These are phyloP conservation scores for Lithophane leautieri DNA, from an alignment of 2,888 invertebrate genomes.

Conservation along the genomic window DNA sequence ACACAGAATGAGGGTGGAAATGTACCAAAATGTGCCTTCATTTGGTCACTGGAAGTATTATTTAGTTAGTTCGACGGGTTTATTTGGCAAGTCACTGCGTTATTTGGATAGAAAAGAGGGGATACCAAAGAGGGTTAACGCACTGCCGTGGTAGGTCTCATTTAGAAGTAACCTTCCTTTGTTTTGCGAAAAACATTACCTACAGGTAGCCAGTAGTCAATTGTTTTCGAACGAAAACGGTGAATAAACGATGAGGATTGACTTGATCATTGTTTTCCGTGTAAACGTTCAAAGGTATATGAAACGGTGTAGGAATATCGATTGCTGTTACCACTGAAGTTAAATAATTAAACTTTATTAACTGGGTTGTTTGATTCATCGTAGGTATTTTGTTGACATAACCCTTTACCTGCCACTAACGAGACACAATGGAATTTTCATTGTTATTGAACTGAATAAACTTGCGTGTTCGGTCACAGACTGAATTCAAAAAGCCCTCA, in stretches of 20 bases:
- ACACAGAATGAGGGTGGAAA: constrained; percentile 31
- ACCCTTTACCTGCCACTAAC: background rate
- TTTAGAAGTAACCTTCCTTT: constrained; percentile 17
- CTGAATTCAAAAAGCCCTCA: background rate
- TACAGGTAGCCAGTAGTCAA: constrained; percentile 9
- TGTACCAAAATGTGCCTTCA: constrained; percentile 42
- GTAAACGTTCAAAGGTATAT: constrained; percentile 16
- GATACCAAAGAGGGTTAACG: constrained; percentile 33
- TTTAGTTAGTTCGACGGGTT: constrained; percentile 52
- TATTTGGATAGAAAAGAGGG: constrained; percentile 44
- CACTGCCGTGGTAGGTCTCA: constrained; percentile 5
- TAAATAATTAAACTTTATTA: constrained; percentile 35
- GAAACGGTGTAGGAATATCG: constrained; percentile 34
- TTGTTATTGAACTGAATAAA: too few relatives aligned
- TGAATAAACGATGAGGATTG: constrained; percentile 20
- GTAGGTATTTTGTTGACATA: background rate
- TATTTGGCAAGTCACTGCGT: constrained; percentile 54
- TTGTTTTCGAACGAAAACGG: constrained; percentile 11
- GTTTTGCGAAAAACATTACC: constrained; percentile 9
- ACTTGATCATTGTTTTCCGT: constrained; percentile 1
- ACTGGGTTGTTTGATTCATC: background rate
- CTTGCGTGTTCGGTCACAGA: background rate
- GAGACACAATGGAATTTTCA: too few relatives aligned
- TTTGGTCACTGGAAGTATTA: constrained; percentile 53
- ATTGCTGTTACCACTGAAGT: constrained; percentile 33